phyloP scores from a whole-genome alignment of 1,140 invertebrate species.

The Pseudomyrmex flavicornis region DNA sequence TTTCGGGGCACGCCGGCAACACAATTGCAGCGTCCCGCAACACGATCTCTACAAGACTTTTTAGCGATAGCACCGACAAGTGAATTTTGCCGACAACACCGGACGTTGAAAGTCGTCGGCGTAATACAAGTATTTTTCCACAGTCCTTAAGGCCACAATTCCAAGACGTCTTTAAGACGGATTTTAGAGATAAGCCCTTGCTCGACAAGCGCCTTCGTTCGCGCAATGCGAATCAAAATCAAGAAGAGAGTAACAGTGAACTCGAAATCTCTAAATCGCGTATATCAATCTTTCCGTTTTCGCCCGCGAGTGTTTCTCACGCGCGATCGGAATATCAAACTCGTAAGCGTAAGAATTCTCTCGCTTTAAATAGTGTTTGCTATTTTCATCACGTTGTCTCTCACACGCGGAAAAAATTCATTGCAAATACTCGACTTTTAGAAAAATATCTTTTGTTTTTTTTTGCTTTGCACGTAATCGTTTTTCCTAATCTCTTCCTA shows the following conservation, averaged over 20 bases:
- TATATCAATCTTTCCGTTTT: not conserved
- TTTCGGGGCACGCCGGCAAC: constrained; percentile 3
- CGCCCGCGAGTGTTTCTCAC: not conserved
- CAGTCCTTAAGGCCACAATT: constrained; percentile 56
- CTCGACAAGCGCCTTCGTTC: constrained; percentile 41
- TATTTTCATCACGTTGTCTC: not conserved
- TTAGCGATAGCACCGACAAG: constrained; percentile 35
- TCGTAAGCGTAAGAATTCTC: not conserved
- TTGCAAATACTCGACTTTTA: not conserved
- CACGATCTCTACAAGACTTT: constrained; percentile 1
- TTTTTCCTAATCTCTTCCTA: not conserved
- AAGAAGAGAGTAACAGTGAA: not conserved
- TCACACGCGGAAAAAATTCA: not conserved
- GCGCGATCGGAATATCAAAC: constrained; percentile 6
- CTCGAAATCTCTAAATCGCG: not conserved
- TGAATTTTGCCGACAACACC: constrained; percentile 1
- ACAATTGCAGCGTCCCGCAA: not conserved
- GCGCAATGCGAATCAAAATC: not conserved
- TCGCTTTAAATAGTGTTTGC: not conserved
- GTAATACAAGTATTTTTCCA: constrained; percentile 28
- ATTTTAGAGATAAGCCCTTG: constrained; percentile 49
- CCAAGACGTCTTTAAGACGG: constrained; percentile 55
- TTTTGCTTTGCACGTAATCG: not conserved
- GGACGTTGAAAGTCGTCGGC: not conserved
- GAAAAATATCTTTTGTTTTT: constrained; percentile 16